Evolutionary conservation across 2,888 invertebrate genomes (phyloP).

Genomic region (Callyntrura guangdongensis): DNA sequence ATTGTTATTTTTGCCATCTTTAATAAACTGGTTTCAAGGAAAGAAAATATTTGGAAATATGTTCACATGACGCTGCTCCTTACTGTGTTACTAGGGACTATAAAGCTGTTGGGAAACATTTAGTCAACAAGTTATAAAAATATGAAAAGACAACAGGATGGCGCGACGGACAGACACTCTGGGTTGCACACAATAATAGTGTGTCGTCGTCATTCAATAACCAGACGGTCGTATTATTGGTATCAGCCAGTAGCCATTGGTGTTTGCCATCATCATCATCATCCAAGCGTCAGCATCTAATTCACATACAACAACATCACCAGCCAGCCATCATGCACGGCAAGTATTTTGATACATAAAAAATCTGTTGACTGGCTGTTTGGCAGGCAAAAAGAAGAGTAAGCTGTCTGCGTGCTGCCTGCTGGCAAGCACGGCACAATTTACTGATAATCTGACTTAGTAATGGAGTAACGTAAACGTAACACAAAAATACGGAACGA

Average conservation of each 20-base stretch:
- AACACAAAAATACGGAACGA: constrained; percentile 11
- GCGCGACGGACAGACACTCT: neutral
- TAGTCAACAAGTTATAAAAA: too few relatives aligned
- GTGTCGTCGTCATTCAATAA: neutral
- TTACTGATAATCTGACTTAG: constrained; percentile 33
- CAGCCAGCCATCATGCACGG: neutral
- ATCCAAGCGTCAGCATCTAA: constrained; percentile 5
- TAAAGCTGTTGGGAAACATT: too few relatives aligned
- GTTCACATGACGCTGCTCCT: too few relatives aligned
- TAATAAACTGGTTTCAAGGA: too few relatives aligned
- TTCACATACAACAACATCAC: neutral
- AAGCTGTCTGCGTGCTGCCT: constrained; percentile 47
- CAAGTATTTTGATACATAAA: constrained; percentile 38
- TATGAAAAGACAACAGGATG: too few relatives aligned
- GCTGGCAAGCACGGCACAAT: constrained; percentile 57
- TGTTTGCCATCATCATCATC: neutral
- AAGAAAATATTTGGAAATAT: too few relatives aligned
- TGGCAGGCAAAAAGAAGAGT: constrained; percentile 51
- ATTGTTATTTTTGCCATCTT: too few relatives aligned
- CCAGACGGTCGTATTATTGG: neutral
- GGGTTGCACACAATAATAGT: neutral
- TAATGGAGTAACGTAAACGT: constrained; percentile 29
- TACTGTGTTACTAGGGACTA: too few relatives aligned
- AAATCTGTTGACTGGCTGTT: constrained; percentile 27
- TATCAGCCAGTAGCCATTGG: constrained; percentile 29